Evolutionary conservation across 2,113 vertebrate species (phyloP).

Genomic region (Electrona antarctica): DNA sequence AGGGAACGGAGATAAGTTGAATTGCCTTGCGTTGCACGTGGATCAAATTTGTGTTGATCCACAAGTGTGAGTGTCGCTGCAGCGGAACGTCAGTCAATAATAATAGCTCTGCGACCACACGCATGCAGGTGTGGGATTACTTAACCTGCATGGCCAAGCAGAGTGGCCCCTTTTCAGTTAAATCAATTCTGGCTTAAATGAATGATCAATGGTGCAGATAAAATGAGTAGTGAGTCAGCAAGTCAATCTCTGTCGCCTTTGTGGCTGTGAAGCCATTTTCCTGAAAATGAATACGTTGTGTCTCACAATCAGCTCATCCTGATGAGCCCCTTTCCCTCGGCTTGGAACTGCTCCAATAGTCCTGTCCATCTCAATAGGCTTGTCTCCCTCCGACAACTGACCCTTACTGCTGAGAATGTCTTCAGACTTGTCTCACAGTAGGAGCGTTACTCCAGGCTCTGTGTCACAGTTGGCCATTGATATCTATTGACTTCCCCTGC

Average conservation of each 20-base stretch:
- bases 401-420: constrained; percentile 48
- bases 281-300: constrained; percentile 15
- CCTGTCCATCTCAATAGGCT: constrained; percentile 41
- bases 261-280: constrained; percentile 13
- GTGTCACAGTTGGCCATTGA: constrained; percentile 27
- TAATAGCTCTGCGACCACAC: neutral
- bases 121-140: neutral
- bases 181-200: no score
- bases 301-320: constrained; percentile 45
- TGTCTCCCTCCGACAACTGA: constrained; percentile 25
- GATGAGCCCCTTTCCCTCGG: constrained; percentile 4
- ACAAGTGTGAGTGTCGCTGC: neutral
- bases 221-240: no score
- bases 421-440: constrained; percentile 34
- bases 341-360: constrained; percentile 44
- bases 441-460: constrained; percentile 28
- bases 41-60: neutral
- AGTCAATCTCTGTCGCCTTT: constrained; percentile 16
- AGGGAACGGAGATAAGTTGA: neutral
- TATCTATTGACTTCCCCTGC: constrained; percentile 16
- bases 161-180: no score
- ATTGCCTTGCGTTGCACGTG: neutral
- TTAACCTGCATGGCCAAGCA: no score
- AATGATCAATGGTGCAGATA: no score
- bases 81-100: neutral